Percentiles rank a stretch among this genome's conserved stretches.
Conservation (phyloP, 2,113 vertebrate species). For the Spermophilus dauricus region DNA sequence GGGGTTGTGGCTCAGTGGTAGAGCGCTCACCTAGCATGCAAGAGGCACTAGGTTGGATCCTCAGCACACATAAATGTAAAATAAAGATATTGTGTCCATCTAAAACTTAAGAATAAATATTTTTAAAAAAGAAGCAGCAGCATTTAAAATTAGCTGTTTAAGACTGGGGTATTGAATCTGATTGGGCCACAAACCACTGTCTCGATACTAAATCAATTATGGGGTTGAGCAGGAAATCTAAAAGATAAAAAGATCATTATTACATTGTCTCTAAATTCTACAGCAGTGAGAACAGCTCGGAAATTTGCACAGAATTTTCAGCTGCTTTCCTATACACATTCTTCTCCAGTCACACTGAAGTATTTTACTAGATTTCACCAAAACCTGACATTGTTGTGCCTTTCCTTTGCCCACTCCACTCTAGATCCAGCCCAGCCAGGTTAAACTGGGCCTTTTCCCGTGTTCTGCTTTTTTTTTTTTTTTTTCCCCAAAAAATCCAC, state of each 20-base stretch:
- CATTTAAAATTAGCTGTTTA: background rate
- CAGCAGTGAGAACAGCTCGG: background rate
- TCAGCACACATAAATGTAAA: no score
- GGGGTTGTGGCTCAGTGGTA: no score
- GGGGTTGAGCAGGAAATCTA: background rate
- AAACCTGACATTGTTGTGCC: background rate
- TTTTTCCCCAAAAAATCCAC: no score
- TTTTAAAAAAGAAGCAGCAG: background rate
- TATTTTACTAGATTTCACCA: background rate
- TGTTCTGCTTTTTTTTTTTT: background rate
- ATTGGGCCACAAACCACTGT: background rate
- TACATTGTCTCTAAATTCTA: background rate
- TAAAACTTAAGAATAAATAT: no score
- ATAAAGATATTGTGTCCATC: no score
- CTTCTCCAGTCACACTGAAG: background rate
- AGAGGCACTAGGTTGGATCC: no score
- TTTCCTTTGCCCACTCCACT: background rate
- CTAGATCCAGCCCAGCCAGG: background rate
- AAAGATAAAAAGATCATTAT: background rate
- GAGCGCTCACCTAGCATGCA: no score
- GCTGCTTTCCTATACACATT: background rate
- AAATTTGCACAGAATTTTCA: background rate
- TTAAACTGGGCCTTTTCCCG: background rate
- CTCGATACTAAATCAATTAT: background rate
- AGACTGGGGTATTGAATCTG: background rate